Evolutionary conservation across 2,113 vertebrate genomes (phyloP).

Genomic region (Calyptommatus sinebrachiatus): DNA sequence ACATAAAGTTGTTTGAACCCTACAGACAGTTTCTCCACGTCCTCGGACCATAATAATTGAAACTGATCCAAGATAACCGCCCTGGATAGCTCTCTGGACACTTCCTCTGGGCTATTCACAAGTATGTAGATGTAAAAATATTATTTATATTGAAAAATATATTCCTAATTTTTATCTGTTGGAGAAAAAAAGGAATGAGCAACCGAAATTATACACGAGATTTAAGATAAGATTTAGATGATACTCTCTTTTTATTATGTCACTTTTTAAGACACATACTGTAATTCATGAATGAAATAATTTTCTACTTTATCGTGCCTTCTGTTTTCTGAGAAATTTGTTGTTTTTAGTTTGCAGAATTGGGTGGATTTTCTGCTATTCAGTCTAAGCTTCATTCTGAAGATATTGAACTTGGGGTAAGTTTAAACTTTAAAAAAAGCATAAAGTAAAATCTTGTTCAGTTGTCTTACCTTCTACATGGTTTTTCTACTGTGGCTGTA

Average conservation of each 20-base stretch:
- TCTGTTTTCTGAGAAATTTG: neutral
- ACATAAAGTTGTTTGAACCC: too few relatives aligned
- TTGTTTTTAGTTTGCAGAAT: constrained; percentile 88
- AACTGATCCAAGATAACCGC: too few relatives aligned
- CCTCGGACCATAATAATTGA: too few relatives aligned
- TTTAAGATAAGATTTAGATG: too few relatives aligned
- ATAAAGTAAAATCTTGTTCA: neutral
- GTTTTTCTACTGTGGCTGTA: neutral
- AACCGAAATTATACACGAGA: neutral
- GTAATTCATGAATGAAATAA: neutral
- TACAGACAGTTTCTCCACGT: too few relatives aligned
- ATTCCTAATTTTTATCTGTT: too few relatives aligned
- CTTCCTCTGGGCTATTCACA: too few relatives aligned
- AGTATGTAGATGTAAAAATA: constrained; percentile 12
- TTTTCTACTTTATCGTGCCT: neutral
- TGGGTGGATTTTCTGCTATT: constrained; percentile 95
- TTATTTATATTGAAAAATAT: neutral
- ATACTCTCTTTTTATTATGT: too few relatives aligned
- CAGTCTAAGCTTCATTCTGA: constrained; percentile 91
- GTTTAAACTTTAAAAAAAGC: constrained; percentile 43
- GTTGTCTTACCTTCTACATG: neutral
- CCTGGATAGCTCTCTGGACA: too few relatives aligned
- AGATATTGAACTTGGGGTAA: constrained; percentile 95
- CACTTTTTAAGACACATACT: neutral
- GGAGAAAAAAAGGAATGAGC: neutral